phyloP scores from a whole-genome alignment of 2,113 vertebrate species.

The Acrocephalus arundinaceus region DNA sequence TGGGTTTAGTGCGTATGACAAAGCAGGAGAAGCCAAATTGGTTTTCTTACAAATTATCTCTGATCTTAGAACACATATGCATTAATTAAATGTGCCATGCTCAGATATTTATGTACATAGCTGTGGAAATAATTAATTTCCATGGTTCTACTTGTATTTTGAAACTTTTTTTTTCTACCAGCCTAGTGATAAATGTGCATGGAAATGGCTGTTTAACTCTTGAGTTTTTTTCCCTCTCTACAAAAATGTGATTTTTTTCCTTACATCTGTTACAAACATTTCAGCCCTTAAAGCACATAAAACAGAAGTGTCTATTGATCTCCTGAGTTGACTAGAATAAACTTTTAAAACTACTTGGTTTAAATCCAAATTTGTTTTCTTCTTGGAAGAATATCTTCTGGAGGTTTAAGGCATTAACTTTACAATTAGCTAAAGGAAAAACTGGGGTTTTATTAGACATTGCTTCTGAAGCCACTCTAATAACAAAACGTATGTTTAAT shows the following conservation, averaged over 20 bases:
- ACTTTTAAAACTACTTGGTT: not conserved
- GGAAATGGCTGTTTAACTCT: not conserved
- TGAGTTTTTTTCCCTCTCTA: rapidly evolving
- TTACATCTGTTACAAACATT: not conserved
- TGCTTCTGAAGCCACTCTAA: not conserved
- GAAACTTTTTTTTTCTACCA: not conserved
- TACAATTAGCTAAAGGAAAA: not conserved
- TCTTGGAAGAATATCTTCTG: not conserved
- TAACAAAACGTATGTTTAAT: not conserved
- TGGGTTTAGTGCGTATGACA: not conserved
- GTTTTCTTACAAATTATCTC: slow-evolving; percentile 30
- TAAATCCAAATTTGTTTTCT: slow-evolving; percentile 13
- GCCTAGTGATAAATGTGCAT: not conserved
- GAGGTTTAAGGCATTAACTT: slow-evolving; percentile 24
- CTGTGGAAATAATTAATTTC: slow-evolving; percentile 17
- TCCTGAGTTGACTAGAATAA: slow-evolving; percentile 10
- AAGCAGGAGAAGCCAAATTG: not conserved
- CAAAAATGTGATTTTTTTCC: not conserved
- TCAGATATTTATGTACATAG: not conserved
- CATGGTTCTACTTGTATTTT: not conserved
- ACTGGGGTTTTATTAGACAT: not conserved
- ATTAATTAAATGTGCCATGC: slow-evolving; percentile 7
- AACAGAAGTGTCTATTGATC: slow-evolving; percentile 23
- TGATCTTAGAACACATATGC: slow-evolving; percentile 10
- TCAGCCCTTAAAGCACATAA: slow-evolving; percentile 29